These are phyloP conservation scores for Albula glossodonta DNA, from an alignment of 2,113 vertebrate genomes.

Conservation along the genomic window DNA sequence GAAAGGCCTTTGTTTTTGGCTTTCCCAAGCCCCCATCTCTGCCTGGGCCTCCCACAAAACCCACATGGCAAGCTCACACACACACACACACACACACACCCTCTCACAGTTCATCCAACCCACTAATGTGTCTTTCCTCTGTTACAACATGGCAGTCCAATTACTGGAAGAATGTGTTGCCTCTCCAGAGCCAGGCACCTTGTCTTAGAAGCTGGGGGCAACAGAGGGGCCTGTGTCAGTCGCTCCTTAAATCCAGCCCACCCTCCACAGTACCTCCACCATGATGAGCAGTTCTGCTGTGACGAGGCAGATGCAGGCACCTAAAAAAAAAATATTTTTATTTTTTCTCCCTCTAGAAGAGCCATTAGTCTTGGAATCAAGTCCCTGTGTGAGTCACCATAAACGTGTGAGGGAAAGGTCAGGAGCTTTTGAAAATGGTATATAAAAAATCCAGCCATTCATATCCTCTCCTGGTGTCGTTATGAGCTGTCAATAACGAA, in stretches of 20 bases:
- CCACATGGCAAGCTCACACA: slow-evolving; percentile 3
- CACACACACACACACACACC: slow-evolving; percentile 1
- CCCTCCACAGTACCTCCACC: background rate
- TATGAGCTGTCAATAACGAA: background rate
- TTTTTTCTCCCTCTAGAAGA: background rate
- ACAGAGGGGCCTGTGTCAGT: slow-evolving; percentile 34
- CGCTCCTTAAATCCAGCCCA: slow-evolving; percentile 15
- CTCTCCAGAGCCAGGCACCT: slow-evolving; percentile 30
- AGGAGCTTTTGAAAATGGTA: background rate
- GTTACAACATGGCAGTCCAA: slow-evolving; percentile 42
- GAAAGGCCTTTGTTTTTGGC: slow-evolving; percentile 21
- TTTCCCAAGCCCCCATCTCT: background rate
- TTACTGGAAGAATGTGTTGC: slow-evolving; percentile 32
- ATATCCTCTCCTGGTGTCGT: background rate
- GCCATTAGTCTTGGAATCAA: background rate
- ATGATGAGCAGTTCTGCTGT: background rate
- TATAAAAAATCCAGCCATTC: background rate
- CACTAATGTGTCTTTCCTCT: slow-evolving; percentile 10
- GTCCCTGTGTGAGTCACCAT: background rate
- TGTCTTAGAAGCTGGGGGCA: slow-evolving; percentile 27
- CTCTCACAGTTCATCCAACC: slow-evolving; percentile 1
- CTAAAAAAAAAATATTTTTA: no score
- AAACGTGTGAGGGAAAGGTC: background rate
- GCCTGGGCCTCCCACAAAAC: background rate
- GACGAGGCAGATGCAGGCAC: background rate